Conservation (phyloP, 1,140 invertebrate species). For the Drosophila lacertosa region DNA sequence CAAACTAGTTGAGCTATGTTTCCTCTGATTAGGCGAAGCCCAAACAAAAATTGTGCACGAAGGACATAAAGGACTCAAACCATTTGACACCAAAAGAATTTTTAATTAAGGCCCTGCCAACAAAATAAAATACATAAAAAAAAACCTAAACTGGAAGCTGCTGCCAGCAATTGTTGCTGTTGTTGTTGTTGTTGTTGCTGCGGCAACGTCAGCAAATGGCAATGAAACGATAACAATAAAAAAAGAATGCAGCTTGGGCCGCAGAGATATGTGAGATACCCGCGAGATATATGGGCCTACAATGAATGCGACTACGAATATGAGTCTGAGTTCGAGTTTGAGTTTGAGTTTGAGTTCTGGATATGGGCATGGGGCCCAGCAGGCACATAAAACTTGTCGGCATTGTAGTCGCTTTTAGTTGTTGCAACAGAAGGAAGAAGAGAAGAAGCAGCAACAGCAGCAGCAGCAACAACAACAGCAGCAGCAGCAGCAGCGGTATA, state of each 20-base stretch:
- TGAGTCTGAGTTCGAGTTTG: slow-evolving; percentile 20
- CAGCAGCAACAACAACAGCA: slow-evolving; percentile 29
- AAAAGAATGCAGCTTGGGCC: slow-evolving; percentile 58
- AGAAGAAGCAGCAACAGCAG: slow-evolving; percentile 21
- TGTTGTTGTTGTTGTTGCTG: slow-evolving; percentile 17
- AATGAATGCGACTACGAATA: slow-evolving; percentile 38
- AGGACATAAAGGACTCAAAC: slow-evolving; percentile 5
- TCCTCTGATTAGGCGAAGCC: slow-evolving; percentile 18
- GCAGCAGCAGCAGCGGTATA: slow-evolving; percentile 44
- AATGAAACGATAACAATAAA: slow-evolving; percentile 66
- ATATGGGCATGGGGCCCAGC: slow-evolving; percentile 51
- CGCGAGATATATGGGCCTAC: slow-evolving; percentile 64
- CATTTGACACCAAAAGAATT: slow-evolving; percentile 74
- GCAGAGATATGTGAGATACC: slow-evolving; percentile 59
- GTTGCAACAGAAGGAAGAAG: slow-evolving; percentile 40
- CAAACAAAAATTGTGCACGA: slow-evolving; percentile 18
- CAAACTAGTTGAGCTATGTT: neutral
- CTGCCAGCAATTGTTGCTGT: slow-evolving; percentile 18
- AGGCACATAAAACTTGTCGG: slow-evolving; percentile 73
- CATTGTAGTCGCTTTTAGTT: slow-evolving; percentile 35
- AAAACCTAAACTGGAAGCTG: slow-evolving; percentile 35
- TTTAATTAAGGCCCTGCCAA: slow-evolving; percentile 66
- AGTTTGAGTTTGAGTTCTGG: slow-evolving; percentile 21
- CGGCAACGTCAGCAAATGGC: slow-evolving; percentile 51
- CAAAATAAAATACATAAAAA: slow-evolving; percentile 17